A percentile compares a stretch with the other conserved stretches of the same genome.
Conservation (phyloP, 2,797 vertebrate genomes). For the Epinephelus coioides region DNA sequence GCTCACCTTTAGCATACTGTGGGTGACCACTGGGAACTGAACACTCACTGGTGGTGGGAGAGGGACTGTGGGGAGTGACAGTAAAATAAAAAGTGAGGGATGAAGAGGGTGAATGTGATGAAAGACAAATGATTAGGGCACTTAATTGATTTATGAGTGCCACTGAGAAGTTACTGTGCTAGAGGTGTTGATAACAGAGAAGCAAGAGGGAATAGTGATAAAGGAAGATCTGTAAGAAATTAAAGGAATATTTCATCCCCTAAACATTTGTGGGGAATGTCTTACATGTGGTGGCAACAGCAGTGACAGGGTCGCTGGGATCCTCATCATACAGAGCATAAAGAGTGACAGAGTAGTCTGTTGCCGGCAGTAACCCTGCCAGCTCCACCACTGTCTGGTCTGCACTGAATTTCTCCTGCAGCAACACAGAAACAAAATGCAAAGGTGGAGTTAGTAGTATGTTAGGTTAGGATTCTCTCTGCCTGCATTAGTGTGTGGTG, state of each 20-base stretch:
- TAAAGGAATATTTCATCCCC: too few relatives aligned
- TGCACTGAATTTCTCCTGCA: constrained; percentile 89
- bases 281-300: constrained; percentile 91
- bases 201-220: too few relatives aligned
- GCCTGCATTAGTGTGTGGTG: too few relatives aligned
- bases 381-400: constrained; percentile 88
- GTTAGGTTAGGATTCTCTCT: not conserved
- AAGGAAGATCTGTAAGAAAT: not conserved
- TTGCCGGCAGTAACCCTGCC: constrained; percentile 86
- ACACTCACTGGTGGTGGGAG: constrained; percentile 84
- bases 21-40: constrained; percentile 89
- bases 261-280: not conserved
- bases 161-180: not conserved
- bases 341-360: constrained; percentile 90
- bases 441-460: not conserved
- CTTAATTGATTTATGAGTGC: not conserved
- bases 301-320: constrained; percentile 90
- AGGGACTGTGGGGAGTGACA: constrained; percentile 76
- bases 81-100: not conserved
- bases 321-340: constrained; percentile 92
- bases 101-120: not conserved
- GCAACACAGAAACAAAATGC: not conserved
- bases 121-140: not conserved
- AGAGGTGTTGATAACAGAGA: not conserved
- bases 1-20: constrained; percentile 88